Evolutionary conservation across 2,888 invertebrate species (phyloP), one percentile per base, ranked within the genome.

Genomic region (Idaea aversata): DNA sequence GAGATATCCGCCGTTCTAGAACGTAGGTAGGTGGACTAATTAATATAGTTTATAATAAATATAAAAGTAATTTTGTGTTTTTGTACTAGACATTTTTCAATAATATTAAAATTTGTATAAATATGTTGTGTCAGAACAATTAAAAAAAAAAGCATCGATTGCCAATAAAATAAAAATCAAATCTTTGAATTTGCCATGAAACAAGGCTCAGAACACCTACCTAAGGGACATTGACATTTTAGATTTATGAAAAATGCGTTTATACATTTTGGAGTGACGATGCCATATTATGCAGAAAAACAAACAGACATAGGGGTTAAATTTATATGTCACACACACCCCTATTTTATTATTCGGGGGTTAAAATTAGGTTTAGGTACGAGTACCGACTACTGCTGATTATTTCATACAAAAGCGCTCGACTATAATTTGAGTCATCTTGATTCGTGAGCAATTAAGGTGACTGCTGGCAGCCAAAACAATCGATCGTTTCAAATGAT

Each of bases 371-470:
- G 13, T 47, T 47, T 47, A 47, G 10, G 47, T 13, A 47, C 10
- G 13, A 47, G 3, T 47, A 64, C 72, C 72, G 13, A 47, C 47
- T 47, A 64, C 72, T 72, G 64, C 65, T 74, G 66, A 73, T 75
- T 72, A 75, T 77, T 74, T 75, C 77, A 79, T 78, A 81, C 79
- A 81, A 82, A 84, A 82, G 79, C 80, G 79, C 78, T 78, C 83
- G 81, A 85, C 79, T 80, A 25, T n/a, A n/a, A n/a, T 77, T 76
- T 83, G 80, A 86, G 88, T 86, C 89, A 84, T 85, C 88, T 88
- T 90, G 88, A 92, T 90, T 89, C 87, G 83, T 78, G 83, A 86
- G 87, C 92, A 93, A 93, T 93, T 92, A 92, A 90, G 91, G 88
- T 84, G 90, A 82, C 87, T 87, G 76, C 84, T 79, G 82, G 87